Evolutionary conservation across 2,797 vertebrate genomes (phyloP).

Genomic region (Urophycis tenuis): DNA sequence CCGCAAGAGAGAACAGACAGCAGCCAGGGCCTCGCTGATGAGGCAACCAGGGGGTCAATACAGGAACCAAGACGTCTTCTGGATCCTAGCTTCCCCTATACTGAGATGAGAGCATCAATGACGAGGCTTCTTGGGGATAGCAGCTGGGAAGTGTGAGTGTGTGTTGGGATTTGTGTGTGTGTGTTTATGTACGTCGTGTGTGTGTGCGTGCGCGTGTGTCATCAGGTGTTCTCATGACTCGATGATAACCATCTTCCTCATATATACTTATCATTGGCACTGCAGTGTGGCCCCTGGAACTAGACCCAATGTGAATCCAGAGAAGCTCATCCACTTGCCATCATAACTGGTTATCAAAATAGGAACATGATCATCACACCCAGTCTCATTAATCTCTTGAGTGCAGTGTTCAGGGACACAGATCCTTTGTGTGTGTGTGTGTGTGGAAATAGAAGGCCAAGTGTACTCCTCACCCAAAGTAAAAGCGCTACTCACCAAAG

Average conservation of each 20-base stretch:
- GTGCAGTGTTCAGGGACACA: background rate
- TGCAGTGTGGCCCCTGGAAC: background rate
- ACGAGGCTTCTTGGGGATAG: background rate
- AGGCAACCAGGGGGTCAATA: background rate
- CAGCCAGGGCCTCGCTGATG: background rate
- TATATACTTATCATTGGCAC: background rate
- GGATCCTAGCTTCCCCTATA: background rate
- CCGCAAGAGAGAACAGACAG: background rate
- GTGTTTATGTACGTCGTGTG: background rate
- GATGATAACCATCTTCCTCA: background rate
- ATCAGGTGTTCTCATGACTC: no score
- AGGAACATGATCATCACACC: background rate
- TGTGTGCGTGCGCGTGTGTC: no score
- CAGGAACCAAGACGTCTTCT: background rate
- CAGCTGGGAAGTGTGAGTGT: background rate
- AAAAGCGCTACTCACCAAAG: conserved; percentile 71
- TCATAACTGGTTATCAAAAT: background rate
- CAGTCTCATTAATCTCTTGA: background rate
- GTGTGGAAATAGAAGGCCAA: no score
- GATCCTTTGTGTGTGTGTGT: background rate
- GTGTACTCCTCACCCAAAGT: no score
- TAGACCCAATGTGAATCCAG: background rate
- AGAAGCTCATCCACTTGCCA: background rate
- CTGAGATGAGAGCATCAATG: background rate
- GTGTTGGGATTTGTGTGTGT: background rate